Base-by-base conservation (phyloP, 2,797 vertebrate species). In the Mus caroli region DNA sequence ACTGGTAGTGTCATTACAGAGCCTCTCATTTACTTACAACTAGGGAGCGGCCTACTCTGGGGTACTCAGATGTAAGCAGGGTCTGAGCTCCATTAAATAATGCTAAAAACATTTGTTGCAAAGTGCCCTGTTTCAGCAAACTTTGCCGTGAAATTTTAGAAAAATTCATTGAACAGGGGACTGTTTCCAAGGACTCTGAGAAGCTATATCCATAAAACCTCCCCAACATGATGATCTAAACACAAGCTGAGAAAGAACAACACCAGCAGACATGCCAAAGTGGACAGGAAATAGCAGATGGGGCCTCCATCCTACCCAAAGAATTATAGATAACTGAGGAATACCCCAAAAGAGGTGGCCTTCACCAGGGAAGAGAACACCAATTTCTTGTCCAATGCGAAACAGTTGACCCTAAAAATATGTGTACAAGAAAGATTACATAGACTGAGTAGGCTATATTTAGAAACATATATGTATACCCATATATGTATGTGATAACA, bases 121-220 rank as follows among this genome's bases (percentile, higher is more conserved):
- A 12, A 46, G 13, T 86, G 20, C 50, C 31, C 34, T 86, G 0
- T 40, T 92, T 84, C 60, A 75, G 40, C 52, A 19, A 64, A 40
- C 17, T 86, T 71, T 92, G 26, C 67, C 46, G 6, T 87, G 67
- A 90, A n/a, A 31, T 92, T 92, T 92, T 82, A 90, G 46, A 80
- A 58, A 96, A 91, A 71, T 71, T 90, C 6, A 58, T 14, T 71
- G 50, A 52, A 28, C 1, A 62, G 1, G 79, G 56, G 14, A 58
- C 20, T 28, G 6, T 60, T 24, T 60, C 37, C 37, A 43, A 31
- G 24, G 28, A 83, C 28, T 43, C 37, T 60, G 10, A 83, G 37
- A 83, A 40, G 3, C 7, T 58, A 60, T 26, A 5, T n/a, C 54
- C 56, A 40, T 13, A 8, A 40, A 40, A 13, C 43, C 56, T 60